These are phyloP conservation scores for Gymnothorax javanicus DNA, from an alignment of 2,797 vertebrate species.

Conservation along the genomic window DNA sequence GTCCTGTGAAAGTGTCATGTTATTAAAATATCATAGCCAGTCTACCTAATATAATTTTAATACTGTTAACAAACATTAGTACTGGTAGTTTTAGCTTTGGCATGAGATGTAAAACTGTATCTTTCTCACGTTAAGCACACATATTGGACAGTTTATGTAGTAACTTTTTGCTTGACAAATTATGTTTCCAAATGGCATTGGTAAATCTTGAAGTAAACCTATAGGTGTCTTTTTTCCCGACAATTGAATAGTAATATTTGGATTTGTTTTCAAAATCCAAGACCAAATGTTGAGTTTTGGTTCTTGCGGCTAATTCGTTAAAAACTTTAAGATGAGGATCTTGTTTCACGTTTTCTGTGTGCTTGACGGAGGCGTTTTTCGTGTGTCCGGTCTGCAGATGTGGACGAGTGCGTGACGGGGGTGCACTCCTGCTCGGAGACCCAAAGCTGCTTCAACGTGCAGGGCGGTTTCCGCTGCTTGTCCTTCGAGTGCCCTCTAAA, in stretches of 20 bases:
- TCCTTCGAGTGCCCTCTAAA: constrained; percentile 80
- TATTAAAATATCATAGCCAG: background rate
- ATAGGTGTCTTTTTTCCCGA: too few relatives aligned
- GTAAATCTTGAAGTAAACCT: too few relatives aligned
- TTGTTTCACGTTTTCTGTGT: background rate
- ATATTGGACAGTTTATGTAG: too few relatives aligned
- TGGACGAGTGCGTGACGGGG: constrained; percentile 86
- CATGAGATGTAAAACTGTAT: too few relatives aligned
- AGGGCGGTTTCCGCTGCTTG: constrained; percentile 87
- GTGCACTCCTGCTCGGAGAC: constrained; percentile 81
- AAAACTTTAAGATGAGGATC: background rate
- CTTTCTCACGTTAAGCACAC: too few relatives aligned
- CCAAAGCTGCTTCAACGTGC: constrained; percentile 88
- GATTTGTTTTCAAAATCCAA: too few relatives aligned
- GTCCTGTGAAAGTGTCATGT: background rate
- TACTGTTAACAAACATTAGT: too few relatives aligned
- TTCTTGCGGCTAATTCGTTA: background rate
- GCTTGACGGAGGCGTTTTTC: background rate
- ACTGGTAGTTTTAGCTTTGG: too few relatives aligned
- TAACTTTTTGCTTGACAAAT: too few relatives aligned
- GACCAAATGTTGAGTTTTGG: too few relatives aligned
- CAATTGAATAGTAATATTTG: too few relatives aligned
- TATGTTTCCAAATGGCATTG: too few relatives aligned
- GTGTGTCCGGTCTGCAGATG: constrained; percentile 68
- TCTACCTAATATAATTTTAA: background rate